phyloP scores from a whole-genome alignment of 2,113 vertebrate genomes.

The Oreochromis aureus region DNA sequence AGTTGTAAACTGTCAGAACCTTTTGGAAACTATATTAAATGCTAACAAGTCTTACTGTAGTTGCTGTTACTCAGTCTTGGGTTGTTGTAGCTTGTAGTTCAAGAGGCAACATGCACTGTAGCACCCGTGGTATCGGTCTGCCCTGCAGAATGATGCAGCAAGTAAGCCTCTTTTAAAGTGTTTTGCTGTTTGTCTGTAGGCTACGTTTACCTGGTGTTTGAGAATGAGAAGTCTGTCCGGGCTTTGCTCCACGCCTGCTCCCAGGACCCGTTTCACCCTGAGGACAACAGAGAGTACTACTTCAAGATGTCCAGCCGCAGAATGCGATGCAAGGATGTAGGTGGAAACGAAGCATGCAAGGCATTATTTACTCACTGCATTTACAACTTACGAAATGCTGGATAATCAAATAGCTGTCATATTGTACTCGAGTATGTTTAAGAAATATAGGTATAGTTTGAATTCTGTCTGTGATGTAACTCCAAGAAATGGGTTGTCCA shows the following conservation, averaged over 20 bases:
- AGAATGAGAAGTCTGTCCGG: constrained; percentile 92
- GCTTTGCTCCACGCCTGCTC: constrained; percentile 92
- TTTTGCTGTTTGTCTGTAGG: constrained; percentile 61
- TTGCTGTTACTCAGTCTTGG: not conserved
- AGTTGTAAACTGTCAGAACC: not conserved
- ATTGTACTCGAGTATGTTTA: not conserved
- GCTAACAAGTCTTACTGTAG: not conserved
- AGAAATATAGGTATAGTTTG: not conserved
- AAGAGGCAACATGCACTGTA: not conserved
- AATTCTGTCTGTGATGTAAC: not conserved
- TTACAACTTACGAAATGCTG: not conserved
- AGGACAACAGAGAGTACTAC: constrained; percentile 91
- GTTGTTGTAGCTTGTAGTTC: not conserved
- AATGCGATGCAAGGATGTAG: constrained; percentile 98
- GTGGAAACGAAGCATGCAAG: not conserved
- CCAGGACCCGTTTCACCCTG: constrained; percentile 88
- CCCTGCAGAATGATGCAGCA: not conserved
- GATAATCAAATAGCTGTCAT: not conserved
- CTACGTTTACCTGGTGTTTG: constrained; percentile 96
- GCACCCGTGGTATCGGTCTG: not conserved
- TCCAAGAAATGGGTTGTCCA: not conserved
- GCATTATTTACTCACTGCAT: not conserved
- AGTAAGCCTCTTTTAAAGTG: not conserved
- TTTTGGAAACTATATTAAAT: not conserved
- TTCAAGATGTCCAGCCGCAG: constrained; percentile 99